Conservation (phyloP, 2,888 invertebrate genomes). For the Apodemia hepburni region DNA sequence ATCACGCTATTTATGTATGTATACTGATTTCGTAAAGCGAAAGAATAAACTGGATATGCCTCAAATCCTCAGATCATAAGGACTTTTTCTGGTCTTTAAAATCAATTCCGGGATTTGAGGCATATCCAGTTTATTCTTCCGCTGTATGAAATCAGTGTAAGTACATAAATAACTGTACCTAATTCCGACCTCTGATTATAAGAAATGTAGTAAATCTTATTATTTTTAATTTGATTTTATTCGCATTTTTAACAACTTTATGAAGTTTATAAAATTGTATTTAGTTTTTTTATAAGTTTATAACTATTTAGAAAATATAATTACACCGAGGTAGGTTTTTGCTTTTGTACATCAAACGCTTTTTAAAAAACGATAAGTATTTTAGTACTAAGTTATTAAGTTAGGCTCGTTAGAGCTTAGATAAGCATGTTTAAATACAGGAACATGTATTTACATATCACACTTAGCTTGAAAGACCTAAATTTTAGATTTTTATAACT, state of each 20-base stretch:
- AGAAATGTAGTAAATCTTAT: slow-evolving; percentile 8
- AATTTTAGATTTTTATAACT: slow-evolving; percentile 10
- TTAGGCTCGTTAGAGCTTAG: slow-evolving; percentile 9
- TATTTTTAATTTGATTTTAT: slow-evolving; percentile 2
- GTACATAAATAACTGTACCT: no score
- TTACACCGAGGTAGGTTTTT: slow-evolving; percentile 10
- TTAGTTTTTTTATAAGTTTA: slow-evolving; percentile 1
- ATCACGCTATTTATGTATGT: no score
- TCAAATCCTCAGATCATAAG: no score
- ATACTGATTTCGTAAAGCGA: no score
- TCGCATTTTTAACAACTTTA: neutral
- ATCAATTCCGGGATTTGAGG: no score
- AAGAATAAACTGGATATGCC: no score
- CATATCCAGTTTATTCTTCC: no score
- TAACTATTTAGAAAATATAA: slow-evolving; percentile 4
- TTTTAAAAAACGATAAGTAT: slow-evolving; percentile 12
- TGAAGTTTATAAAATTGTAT: slow-evolving; percentile 12
- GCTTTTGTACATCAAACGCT: slow-evolving; percentile 15
- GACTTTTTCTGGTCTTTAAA: no score
- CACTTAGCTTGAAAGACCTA: neutral
- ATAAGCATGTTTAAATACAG: slow-evolving; percentile 12
- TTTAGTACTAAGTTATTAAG: slow-evolving; percentile 10
- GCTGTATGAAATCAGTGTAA: no score
- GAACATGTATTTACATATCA: slow-evolving; percentile 12
- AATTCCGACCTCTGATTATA: no score